A percentile compares a stretch with the other conserved stretches of the same genome.
These are phyloP conservation scores for Nibea albiflora DNA, from an alignment of 2,113 vertebrate genomes.

Conservation along the genomic window DNA sequence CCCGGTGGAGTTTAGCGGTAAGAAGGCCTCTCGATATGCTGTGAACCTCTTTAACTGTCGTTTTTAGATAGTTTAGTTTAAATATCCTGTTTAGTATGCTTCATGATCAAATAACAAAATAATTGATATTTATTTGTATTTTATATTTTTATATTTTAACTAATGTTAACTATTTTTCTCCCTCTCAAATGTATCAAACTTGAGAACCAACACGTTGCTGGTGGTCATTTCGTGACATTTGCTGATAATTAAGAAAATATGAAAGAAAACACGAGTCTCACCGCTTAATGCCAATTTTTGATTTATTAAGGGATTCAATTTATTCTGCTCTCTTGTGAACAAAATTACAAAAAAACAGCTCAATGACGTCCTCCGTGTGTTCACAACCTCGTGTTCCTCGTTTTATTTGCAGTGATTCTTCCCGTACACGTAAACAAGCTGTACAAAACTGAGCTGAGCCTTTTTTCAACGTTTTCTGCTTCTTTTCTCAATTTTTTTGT, in stretches of 20 bases:
- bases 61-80: neutral
- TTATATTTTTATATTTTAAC: neutral
- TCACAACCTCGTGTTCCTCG: conserved; percentile 62
- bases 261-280: neutral
- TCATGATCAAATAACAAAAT: neutral
- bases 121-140: neutral
- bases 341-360: conserved; percentile 27
- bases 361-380: conserved; percentile 24
- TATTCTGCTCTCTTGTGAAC: neutral
- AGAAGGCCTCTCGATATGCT: too few species aligned
- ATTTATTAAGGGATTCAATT: neutral
- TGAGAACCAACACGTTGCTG: neutral
- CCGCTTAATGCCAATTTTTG: neutral
- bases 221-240: neutral
- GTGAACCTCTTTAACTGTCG: neutral
- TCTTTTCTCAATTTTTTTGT: conserved; percentile 78
- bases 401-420: conserved; percentile 90
- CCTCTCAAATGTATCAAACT: too few species aligned
- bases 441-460: conserved; percentile 88
- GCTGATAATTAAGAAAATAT: neutral
- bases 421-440: conserved; percentile 92
- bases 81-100: neutral
- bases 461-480: conserved; percentile 81
- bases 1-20: too few species aligned
- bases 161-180: too few species aligned